Percentiles rank a stretch among this genome's conserved stretches.
Conservation (phyloP, 2,888 invertebrate species). For the Drosophila demipolita region DNA sequence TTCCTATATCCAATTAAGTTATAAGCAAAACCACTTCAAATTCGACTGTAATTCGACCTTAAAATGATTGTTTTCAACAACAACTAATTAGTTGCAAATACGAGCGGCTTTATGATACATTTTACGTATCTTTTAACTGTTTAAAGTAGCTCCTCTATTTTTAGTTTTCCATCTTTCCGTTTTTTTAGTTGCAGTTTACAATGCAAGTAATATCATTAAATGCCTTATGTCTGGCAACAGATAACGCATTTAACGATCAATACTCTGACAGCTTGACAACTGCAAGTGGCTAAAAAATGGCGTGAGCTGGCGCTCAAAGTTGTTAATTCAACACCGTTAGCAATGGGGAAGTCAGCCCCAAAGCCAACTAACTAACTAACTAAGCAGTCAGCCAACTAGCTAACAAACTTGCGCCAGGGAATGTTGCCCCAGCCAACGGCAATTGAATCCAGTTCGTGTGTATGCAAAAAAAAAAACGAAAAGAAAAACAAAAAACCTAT, state of each 20-base stretch:
- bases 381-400: conserved; percentile 29
- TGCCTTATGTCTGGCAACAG: conserved; percentile 75
- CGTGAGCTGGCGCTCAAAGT: conserved; percentile 33
- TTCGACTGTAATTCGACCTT: conserved; percentile 7
- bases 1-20: background rate
- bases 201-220: conserved; percentile 73
- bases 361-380: conserved; percentile 54
- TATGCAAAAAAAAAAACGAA: conserved; percentile 43
- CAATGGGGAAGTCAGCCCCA: conserved; percentile 54
- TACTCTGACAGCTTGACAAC: conserved; percentile 76
- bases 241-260: conserved; percentile 77
- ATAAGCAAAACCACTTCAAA: background rate
- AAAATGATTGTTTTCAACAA: conserved; percentile 33
- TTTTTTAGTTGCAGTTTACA: conserved; percentile 51
- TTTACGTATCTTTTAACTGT: conserved; percentile 10
- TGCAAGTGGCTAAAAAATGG: conserved; percentile 61
- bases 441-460: conserved; percentile 63
- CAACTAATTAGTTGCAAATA: conserved; percentile 38
- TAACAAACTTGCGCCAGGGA: conserved; percentile 41
- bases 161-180: conserved; percentile 18
- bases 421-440: conserved; percentile 59
- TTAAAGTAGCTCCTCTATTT: background rate
- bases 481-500: conserved; percentile 21
- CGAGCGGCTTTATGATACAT: conserved; percentile 37
- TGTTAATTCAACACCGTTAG: conserved; percentile 66